Evolutionary conservation across 1,140 invertebrate species (phyloP).

Genomic region (Plodia interpunctella): DNA sequence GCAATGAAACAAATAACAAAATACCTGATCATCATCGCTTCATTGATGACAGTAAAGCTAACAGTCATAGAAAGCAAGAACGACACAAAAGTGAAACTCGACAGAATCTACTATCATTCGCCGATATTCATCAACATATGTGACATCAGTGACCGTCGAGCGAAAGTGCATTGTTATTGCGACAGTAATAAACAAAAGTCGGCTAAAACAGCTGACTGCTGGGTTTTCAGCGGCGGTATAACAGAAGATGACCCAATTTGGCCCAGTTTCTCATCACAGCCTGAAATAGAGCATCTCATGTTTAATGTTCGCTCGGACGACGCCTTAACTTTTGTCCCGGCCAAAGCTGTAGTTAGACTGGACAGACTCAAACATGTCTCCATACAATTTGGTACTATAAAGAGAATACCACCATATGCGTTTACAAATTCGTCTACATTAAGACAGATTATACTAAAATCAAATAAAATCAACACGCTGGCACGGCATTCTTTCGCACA

Average conservation of each 20-base stretch:
- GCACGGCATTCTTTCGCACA: constrained; percentile 83
- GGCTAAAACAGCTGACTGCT: constrained; percentile 76
- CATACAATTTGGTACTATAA: constrained; percentile 84
- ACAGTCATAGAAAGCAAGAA: constrained; percentile 61
- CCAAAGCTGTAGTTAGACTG: constrained; percentile 80
- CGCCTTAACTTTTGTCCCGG: constrained; percentile 83
- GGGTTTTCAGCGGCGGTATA: constrained; percentile 81
- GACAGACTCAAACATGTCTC: constrained; percentile 81
- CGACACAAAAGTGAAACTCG: constrained; percentile 52
- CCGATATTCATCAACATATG: constrained; percentile 68
- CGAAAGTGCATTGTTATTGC: constrained; percentile 72
- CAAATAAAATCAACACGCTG: constrained; percentile 82
- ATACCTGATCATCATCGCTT: constrained; percentile 60
- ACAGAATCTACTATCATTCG: constrained; percentile 53
- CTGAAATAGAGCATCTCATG: constrained; percentile 80
- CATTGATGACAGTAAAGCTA: constrained; percentile 55
- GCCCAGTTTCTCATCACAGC: constrained; percentile 84
- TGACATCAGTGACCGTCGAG: constrained; percentile 61
- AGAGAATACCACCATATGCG: constrained; percentile 81
- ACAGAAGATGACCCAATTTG: constrained; percentile 82
- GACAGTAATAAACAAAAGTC: constrained; percentile 62
- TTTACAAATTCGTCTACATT: constrained; percentile 84
- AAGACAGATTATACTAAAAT: constrained; percentile 81
- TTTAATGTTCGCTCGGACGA: constrained; percentile 83
- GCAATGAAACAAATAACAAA: constrained; percentile 60